Conservation (phyloP, 2,888 invertebrate species). For the Drosophila nr. medialis region DNA sequence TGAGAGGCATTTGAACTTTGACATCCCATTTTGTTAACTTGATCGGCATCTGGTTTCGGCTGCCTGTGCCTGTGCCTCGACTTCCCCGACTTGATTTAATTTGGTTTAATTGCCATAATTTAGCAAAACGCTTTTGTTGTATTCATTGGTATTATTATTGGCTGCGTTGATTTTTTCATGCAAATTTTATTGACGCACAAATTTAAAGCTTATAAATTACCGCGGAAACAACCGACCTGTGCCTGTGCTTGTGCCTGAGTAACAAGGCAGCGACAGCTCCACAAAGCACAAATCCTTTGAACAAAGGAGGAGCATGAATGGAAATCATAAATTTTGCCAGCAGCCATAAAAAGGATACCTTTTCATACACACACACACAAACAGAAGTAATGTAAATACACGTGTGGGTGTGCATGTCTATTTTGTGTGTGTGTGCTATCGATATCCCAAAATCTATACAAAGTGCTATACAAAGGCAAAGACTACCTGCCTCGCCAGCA, state of each 20-base stretch:
- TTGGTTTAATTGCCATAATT: conserved; percentile 77
- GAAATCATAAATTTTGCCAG: conserved; percentile 77
- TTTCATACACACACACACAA: conserved; percentile 10
- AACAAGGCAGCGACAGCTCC: conserved; percentile 41
- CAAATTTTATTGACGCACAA: conserved; percentile 63
- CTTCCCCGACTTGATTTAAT: conserved; percentile 52
- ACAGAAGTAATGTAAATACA: conserved; percentile 44
- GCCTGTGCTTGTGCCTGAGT: conserved; percentile 18
- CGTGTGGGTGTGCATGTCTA: background rate
- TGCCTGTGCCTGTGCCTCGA: conserved; percentile 14
- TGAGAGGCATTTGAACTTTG: conserved; percentile 75
- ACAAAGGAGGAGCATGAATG: conserved; percentile 66
- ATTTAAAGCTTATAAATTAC: conserved; percentile 70
- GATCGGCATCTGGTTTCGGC: conserved; percentile 34
- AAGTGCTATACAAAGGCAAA: conserved; percentile 45
- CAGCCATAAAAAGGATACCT: conserved; percentile 71
- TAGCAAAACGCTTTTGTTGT: conserved; percentile 40
- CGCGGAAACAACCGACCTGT: conserved; percentile 1
- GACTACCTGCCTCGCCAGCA: conserved; percentile 24
- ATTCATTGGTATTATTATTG: conserved; percentile 36
- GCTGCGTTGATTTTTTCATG: conserved; percentile 53
- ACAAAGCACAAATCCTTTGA: conserved; percentile 74
- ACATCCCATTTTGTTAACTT: conserved; percentile 60
- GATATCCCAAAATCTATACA: conserved; percentile 75
- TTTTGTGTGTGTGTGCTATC: conserved; percentile 51